Conservation (phyloP, 2,113 vertebrate genomes). For the Trematomus loennbergii region DNA sequence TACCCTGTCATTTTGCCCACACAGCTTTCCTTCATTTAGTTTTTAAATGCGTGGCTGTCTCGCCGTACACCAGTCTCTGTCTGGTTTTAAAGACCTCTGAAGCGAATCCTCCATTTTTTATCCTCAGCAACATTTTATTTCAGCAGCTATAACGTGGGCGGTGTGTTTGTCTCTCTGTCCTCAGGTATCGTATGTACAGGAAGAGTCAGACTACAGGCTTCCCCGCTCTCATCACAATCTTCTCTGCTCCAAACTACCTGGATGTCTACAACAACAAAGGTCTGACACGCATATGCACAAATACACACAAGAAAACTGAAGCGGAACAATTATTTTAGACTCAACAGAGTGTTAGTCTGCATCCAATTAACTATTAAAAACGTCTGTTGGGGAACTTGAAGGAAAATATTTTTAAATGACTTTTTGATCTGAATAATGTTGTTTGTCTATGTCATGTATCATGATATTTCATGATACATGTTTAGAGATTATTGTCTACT, state of each 20-base stretch:
- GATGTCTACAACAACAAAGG: constrained; percentile 90
- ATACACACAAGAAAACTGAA: background rate
- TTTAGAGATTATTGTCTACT: background rate
- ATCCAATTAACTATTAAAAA: background rate
- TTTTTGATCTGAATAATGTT: background rate
- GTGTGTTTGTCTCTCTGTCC: constrained; percentile 44
- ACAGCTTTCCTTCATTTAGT: constrained; percentile 16
- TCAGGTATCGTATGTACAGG: constrained; percentile 88
- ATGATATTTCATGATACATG: background rate
- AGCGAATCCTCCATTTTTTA: constrained; percentile 8
- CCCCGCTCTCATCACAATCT: constrained; percentile 89
- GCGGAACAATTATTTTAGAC: background rate
- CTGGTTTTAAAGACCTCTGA: constrained; percentile 46
- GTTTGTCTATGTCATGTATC: background rate
- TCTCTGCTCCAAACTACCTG: constrained; percentile 88
- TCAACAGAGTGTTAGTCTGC: background rate
- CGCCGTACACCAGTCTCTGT: constrained; percentile 24
- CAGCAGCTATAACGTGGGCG: constrained; percentile 34
- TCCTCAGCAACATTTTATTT: background rate
- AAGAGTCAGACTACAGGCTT: constrained; percentile 89
- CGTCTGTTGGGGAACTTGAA: background rate
- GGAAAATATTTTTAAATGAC: background rate
- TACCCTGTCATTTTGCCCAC: constrained; percentile 14
- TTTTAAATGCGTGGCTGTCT: constrained; percentile 40
- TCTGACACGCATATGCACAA: constrained; percentile 44